Conservation (phyloP, 2,888 invertebrate genomes). For the Clusia tigrina region DNA sequence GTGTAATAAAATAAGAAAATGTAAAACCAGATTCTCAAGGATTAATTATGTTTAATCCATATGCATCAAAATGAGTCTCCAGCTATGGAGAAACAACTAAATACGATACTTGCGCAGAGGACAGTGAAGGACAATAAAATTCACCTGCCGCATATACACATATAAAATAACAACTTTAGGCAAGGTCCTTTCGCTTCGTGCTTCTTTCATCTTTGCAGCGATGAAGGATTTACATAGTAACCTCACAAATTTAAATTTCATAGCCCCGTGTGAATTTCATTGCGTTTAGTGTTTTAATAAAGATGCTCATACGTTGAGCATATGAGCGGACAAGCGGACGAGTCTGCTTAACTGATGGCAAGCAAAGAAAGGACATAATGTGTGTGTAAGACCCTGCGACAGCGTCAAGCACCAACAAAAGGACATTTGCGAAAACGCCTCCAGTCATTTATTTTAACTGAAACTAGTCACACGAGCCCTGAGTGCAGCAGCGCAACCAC, state of each 20-base stretch:
- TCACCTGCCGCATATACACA: too few relatives aligned
- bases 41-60: too few relatives aligned
- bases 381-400: background rate
- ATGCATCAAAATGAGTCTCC: too few relatives aligned
- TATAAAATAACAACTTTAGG: too few relatives aligned
- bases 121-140: too few relatives aligned
- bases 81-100: too few relatives aligned
- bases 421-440: constrained; percentile 22
- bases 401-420: constrained; percentile 5
- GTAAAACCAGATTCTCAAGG: too few relatives aligned
- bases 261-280: background rate
- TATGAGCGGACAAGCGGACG: background rate
- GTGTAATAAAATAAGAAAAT: too few relatives aligned
- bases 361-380: background rate
- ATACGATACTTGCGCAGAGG: too few relatives aligned
- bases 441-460: constrained; percentile 10
- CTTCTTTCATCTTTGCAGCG: too few relatives aligned
- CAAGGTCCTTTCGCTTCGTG: too few relatives aligned
- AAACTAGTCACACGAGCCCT: constrained; percentile 1
- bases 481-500: background rate
- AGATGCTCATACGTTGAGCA: background rate
- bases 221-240: background rate
- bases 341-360: background rate
- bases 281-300: background rate
- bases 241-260: background rate